Base-by-base conservation (phyloP, 2,797 vertebrate species). In the Bufotes viridis region DNA sequence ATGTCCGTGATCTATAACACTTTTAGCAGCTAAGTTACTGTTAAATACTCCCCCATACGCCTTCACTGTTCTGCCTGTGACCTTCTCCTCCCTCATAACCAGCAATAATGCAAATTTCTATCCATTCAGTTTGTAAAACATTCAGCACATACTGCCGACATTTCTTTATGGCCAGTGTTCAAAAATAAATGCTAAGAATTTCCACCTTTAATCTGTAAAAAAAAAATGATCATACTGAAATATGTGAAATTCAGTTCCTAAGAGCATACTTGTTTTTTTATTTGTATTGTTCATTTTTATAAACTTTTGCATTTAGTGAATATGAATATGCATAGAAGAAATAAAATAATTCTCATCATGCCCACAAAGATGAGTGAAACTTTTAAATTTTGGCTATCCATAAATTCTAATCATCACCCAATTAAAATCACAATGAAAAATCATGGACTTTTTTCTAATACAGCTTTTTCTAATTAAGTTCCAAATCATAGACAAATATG, bases 1-100 rank as follows among this genome's bases (percentile, higher is more conserved):
- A 89, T 89, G 88, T 70, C 80, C 74, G n/a, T 89, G 81, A 87
- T 89, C 74, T 87, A 89, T 86, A 72, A 55, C 88, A 79, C 80
- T 83, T 87, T 79, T 63, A 82, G 67, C 70, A 26, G 63, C 80
- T 86, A 86, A 69, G 61, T 89, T 83, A 67, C 87, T n/a, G 78
- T 81, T 89, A 86, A 89, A 89, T 86, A 83, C 69, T 86, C 80
- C 80, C n/a, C 29, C 74, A 74, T 49, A 86, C 72, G 34, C 83
- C 22, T 85, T 55, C 60, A 76, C 26, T 85, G 67, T 89, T 85
- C 78, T 89, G 78, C 9, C 29, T 18, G 49, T 89, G 88, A 83
- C 88, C 84, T 87, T 89, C 72, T 58, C 78, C 24, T 79, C 60
- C 83, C 22, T 86, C 42, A 53, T 86, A 80, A 63, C 87, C 70